Percentiles rank a stretch among this genome's conserved stretches.
These are phyloP conservation scores for Tadarida brasiliensis DNA, from an alignment of 2,797 vertebrate genomes.

Conservation along the genomic window DNA sequence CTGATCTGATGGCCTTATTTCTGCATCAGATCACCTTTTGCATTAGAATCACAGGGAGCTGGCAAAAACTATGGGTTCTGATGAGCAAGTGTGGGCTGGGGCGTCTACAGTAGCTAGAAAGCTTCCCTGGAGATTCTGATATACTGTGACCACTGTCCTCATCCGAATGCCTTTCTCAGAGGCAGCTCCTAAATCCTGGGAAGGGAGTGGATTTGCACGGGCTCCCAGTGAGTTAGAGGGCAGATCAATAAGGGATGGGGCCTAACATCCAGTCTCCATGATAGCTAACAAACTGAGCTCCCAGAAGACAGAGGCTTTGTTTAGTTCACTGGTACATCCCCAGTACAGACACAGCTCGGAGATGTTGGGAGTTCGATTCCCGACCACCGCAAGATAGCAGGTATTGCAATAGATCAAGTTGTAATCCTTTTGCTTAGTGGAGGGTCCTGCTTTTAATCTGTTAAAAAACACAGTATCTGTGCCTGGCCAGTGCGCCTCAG, in stretches of 20 bases:
- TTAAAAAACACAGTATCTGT: background rate
- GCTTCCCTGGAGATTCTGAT: background rate
- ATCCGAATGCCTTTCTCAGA: background rate
- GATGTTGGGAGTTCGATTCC: background rate
- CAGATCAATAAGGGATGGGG: background rate
- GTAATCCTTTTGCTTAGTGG: background rate
- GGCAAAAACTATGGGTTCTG: background rate
- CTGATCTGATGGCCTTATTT: background rate
- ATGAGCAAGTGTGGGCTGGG: background rate
- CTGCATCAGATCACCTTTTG: background rate
- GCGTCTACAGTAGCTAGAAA: background rate
- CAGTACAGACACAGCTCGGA: background rate
- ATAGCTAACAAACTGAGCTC: background rate
- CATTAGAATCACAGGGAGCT: background rate
- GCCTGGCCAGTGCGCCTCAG: too few relatives aligned
- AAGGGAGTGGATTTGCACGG: background rate
- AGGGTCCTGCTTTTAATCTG: background rate
- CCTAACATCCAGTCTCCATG: background rate
- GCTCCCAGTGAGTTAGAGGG: background rate
- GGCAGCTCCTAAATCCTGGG: background rate
- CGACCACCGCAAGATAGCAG: too few relatives aligned
- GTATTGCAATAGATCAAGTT: background rate
- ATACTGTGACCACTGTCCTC: background rate
- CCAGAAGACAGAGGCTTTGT: background rate
- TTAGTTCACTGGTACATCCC: background rate